Evolutionary conservation across 1,140 invertebrate species (phyloP).

Genomic region (silkworm (Bombyx mori)): DNA sequence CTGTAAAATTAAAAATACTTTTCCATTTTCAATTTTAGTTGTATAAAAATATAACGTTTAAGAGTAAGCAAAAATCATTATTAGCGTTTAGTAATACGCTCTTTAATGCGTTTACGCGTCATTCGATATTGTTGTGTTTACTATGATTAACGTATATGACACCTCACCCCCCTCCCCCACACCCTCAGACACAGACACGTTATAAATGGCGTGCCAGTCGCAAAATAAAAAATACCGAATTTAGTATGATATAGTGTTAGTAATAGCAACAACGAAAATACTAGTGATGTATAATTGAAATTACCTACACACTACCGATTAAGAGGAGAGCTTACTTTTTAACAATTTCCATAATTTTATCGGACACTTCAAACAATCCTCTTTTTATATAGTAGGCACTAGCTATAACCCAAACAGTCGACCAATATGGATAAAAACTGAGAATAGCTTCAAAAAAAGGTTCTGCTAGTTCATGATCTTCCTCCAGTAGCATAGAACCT

Average conservation of each 20-base stretch:
- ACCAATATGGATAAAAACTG: constrained; percentile 35
- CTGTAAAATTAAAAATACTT: background rate
- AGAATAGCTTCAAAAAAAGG: constrained; percentile 40
- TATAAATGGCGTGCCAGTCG: too few relatives aligned
- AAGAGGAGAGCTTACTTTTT: constrained; percentile 24
- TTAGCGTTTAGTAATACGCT: too few relatives aligned
- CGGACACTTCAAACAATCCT: constrained; percentile 37
- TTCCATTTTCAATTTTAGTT: background rate
- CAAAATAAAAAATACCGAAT: too few relatives aligned
- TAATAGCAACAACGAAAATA: background rate
- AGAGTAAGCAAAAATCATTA: too few relatives aligned
- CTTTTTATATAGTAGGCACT: constrained; percentile 38
- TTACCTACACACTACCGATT: too few relatives aligned
- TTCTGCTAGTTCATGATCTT: constrained; percentile 39
- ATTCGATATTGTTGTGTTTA: background rate
- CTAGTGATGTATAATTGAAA: too few relatives aligned
- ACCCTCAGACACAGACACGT: too few relatives aligned
- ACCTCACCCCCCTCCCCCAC: too few relatives aligned
- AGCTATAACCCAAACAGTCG: constrained; percentile 28
- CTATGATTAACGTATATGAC: background rate
- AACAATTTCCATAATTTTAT: constrained; percentile 29
- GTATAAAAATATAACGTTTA: background rate
- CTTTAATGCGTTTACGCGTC: too few relatives aligned
- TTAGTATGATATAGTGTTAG: too few relatives aligned
- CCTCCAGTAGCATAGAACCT: constrained; percentile 38